These are phyloP conservation scores for Clanis bilineata DNA, from an alignment of 2,888 invertebrate genomes.

Conservation along the genomic window DNA sequence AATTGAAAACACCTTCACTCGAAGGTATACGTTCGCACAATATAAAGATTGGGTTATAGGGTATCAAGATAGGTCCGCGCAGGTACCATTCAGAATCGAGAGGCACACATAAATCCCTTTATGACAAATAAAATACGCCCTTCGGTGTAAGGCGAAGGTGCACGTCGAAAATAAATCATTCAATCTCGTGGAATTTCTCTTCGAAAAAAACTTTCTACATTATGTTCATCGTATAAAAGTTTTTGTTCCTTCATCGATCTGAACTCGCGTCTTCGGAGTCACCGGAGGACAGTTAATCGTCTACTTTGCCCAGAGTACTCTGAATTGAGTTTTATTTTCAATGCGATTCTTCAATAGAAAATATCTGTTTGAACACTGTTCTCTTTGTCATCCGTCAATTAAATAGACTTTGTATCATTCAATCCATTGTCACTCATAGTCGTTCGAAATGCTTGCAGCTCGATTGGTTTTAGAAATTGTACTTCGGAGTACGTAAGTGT, in stretches of 20 bases:
- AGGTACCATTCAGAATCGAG: conserved; percentile 49
- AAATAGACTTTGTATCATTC: neutral
- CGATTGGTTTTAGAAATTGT: conserved; percentile 23
- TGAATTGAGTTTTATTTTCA: neutral
- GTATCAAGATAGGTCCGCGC: conserved; percentile 54
- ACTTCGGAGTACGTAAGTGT: conserved; percentile 31
- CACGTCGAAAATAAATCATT: conserved; percentile 65
- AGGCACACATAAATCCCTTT: conserved; percentile 68
- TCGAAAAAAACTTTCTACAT: conserved; percentile 17
- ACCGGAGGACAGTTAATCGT: conserved; percentile 1
- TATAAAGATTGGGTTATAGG: conserved; percentile 71
- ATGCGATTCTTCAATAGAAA: neutral
- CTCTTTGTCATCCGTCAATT: conserved; percentile 9
- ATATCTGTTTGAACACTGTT: neutral
- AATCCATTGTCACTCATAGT: neutral
- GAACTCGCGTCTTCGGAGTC: neutral
- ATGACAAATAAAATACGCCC: conserved; percentile 72
- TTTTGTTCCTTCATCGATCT: conserved; percentile 14
- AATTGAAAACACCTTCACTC: conserved; percentile 67
- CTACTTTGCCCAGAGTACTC: neutral
- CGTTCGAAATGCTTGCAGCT: conserved; percentile 8
- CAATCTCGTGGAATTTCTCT: conserved; percentile 46
- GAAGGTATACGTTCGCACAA: conserved; percentile 63
- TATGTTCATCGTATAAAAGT: conserved; percentile 17
- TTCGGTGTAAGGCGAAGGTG: conserved; percentile 48